Conservation (phyloP, 1,140 invertebrate genomes). For the Aphis gossypii region DNA sequence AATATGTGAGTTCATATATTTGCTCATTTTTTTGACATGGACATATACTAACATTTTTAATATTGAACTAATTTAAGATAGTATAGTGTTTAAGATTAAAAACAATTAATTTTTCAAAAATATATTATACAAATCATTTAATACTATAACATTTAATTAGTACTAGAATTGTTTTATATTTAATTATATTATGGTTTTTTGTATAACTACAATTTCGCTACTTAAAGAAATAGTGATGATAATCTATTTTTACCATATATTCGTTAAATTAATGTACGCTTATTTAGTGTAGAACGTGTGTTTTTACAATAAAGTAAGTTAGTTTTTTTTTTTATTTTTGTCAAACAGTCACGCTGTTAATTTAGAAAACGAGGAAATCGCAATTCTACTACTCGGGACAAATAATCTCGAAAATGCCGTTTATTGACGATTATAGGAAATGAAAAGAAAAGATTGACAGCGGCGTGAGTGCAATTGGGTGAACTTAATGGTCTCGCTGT, state of each 20-base stretch:
- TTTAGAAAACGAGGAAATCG: neutral
- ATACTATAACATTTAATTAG: neutral
- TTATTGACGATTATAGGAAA: slow-evolving; percentile 3
- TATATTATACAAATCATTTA: neutral
- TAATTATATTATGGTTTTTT: neutral
- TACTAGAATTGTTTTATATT: neutral
- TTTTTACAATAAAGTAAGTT: neutral
- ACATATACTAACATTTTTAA: neutral
- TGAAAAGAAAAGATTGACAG: neutral
- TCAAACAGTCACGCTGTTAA: neutral
- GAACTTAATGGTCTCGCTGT: neutral
- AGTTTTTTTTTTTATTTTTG: neutral
- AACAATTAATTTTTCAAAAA: neutral
- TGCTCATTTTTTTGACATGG: neutral
- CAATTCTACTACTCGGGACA: too few relatives aligned
- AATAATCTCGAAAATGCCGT: neutral
- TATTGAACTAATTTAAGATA: neutral
- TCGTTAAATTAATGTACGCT: neutral
- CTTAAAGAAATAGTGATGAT: neutral
- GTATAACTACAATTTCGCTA: neutral
- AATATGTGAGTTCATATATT: neutral
- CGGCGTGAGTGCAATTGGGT: neutral
- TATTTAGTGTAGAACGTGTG: neutral
- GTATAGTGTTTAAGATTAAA: neutral
- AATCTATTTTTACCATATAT: neutral